These are phyloP conservation scores for Agrochola litura DNA, from an alignment of 2,888 invertebrate genomes.

Conservation along the genomic window DNA sequence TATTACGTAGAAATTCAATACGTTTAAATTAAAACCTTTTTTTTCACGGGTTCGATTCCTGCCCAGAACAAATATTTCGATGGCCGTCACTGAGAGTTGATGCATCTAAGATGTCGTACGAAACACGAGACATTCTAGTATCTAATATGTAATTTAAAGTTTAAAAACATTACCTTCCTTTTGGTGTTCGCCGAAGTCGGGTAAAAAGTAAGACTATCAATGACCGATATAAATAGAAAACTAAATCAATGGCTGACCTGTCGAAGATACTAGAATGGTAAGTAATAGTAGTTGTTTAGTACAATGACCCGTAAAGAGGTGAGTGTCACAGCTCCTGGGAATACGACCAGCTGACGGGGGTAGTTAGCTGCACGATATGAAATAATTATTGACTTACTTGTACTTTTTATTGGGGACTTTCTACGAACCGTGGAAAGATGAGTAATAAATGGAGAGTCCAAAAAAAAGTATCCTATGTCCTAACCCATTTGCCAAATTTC, in stretches of 20 bases:
- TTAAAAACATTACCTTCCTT: not conserved
- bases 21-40: not conserved
- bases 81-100: not conserved
- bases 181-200: too few relatives aligned
- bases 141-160: not conserved
- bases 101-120: not conserved
- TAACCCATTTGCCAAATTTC: too few relatives aligned
- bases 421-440: not conserved
- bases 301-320: slow-evolving; percentile 43
- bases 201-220: not conserved
- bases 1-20: too few relatives aligned
- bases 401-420: slow-evolving; percentile 37
- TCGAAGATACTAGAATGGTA: slow-evolving; percentile 30
- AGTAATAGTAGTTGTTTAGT: not conserved
- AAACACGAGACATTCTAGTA: not conserved
- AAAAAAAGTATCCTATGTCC: not conserved
- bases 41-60: not conserved
- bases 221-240: slow-evolving; percentile 20
- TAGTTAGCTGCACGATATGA: not conserved
- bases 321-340: slow-evolving; percentile 59
- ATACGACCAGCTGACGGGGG: slow-evolving; percentile 25
- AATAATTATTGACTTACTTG: slow-evolving; percentile 32
- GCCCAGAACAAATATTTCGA: not conserved
- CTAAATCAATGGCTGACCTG: slow-evolving; percentile 8
- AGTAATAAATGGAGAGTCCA: not conserved